A percentile compares a stretch with the other conserved stretches of the same genome.
Evolutionary conservation across 2,888 invertebrate genomes (phyloP).

Genomic region (Seira musarum): DNA sequence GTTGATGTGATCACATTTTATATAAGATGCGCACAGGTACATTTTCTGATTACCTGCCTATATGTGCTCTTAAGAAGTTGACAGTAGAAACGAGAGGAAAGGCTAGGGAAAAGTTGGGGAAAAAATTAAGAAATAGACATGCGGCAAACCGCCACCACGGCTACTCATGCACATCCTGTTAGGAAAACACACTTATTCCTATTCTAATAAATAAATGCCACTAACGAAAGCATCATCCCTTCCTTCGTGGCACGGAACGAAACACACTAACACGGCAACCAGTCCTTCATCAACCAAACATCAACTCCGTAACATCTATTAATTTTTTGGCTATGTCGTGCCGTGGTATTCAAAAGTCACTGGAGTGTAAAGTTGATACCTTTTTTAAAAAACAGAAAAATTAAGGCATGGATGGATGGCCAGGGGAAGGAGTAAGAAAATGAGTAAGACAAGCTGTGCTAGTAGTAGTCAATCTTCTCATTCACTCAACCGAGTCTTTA

Average conservation of each 20-base stretch:
- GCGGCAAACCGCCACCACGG: constrained; percentile 46
- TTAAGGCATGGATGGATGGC: background rate
- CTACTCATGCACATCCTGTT: constrained; percentile 59
- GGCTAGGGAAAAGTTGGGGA: background rate
- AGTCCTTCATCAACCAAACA: constrained; percentile 13
- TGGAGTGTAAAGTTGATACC: constrained; percentile 45
- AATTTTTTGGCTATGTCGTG: constrained; percentile 44
- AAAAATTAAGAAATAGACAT: constrained; percentile 31
- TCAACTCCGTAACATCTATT: constrained; percentile 46
- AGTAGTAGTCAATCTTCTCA: constrained; percentile 34
- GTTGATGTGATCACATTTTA: no score
- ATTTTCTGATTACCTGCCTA: no score
- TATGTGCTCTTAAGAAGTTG: no score
- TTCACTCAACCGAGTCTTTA: constrained; percentile 42
- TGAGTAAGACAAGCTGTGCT: no score
- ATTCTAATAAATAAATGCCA: constrained; percentile 23
- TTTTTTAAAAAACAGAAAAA: constrained; percentile 6
- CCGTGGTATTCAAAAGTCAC: constrained; percentile 40
- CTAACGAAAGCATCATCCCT: constrained; percentile 2
- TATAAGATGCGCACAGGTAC: no score
- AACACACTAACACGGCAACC: background rate
- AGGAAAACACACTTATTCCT: background rate
- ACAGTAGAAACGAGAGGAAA: constrained; percentile 8
- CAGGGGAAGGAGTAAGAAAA: constrained; percentile 4
- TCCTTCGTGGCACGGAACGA: background rate